Base-by-base conservation (phyloP, 2,888 invertebrate genomes). In the Mamestra brassicae region DNA sequence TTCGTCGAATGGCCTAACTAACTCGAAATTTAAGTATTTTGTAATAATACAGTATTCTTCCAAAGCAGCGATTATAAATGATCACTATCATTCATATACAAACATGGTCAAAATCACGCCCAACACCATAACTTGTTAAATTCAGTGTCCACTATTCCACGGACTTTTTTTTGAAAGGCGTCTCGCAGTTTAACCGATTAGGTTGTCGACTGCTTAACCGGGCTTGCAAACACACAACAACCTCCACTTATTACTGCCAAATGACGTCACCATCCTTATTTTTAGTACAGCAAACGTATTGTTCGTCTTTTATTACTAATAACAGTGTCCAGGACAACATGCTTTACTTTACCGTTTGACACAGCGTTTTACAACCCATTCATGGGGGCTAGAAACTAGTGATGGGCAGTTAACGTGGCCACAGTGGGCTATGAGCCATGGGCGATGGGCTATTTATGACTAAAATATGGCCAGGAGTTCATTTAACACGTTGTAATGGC, bases 321-420 rank as follows among this genome's bases (percentile, higher is more conserved):
- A 85, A 87, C 83, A 67, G 63, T 68, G 77, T 66, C 58, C 71
- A 45, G 81, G 76, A 78, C 81, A 84, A 72, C 70, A 71, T 63
- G 83, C 38, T 81, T 87, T 79, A 86, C 81, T 86, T 86, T 74
- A 80, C 83, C 80, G 87, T 81, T 87, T 87, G 86, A 85, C 87
- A 87, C 81, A 74, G 57, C 26, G 58, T 71, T 87, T 87, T 84
- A 87, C 76, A 15, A 45, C 84, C 87, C 81, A 84, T 87, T 87
- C 87, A 84, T 78, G 70, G 74, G 65, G 61, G 78, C 75, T 57
- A 57, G 71, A 69, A 69, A 64, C 70, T 67, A 75, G 71, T 80
- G 86, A 85, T 84, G 82, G 86, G 69, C 67, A 77, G 63, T 84
- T 66, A 84, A 81, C 55, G 58, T 62, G n/a, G 60, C 47, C 64